phyloP scores from a whole-genome alignment of 2,888 invertebrate genomes.

The Unio delphinus region DNA sequence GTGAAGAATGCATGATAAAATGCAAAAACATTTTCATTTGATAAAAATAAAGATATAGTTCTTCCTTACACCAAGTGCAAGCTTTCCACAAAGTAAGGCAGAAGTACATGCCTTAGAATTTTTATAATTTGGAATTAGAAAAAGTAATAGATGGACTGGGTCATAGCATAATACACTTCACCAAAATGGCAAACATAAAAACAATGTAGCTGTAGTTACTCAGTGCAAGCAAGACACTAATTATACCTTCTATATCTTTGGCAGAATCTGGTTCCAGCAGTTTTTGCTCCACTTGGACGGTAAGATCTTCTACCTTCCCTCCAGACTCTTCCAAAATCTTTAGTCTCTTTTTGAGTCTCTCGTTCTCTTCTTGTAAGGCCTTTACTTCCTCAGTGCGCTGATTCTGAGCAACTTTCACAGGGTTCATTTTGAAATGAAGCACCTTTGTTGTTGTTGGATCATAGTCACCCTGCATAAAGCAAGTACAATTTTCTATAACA shows the following conservation, averaged over 20 bases:
- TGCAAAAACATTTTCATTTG: too few species aligned
- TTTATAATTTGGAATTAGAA: too few species aligned
- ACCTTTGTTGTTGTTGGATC: conserved; percentile 66
- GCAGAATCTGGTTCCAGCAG: conserved; percentile 55
- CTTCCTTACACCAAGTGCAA: too few species aligned
- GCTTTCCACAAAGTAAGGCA: too few species aligned
- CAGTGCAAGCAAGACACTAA: not conserved
- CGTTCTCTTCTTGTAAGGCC: conserved; percentile 57
- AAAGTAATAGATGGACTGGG: too few species aligned
- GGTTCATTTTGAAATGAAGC: conserved; percentile 64
- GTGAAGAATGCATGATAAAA: too few species aligned
- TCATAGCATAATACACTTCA: too few species aligned
- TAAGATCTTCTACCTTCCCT: conserved; percentile 58
- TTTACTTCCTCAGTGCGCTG: conserved; percentile 46
- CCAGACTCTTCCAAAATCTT: conserved; percentile 61
- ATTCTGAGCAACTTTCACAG: conserved; percentile 51
- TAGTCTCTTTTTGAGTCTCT: conserved; percentile 52
- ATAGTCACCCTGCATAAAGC: conserved; percentile 61
- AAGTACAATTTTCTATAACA: too few species aligned
- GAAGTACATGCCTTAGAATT: too few species aligned
- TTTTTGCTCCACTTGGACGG: conserved; percentile 60
- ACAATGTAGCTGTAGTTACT: not conserved
- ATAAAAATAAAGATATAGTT: too few species aligned
- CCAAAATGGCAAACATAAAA: too few species aligned
- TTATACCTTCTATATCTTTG: conserved; percentile 61